A percentile compares a stretch with the other conserved stretches of the same genome.
Evolutionary conservation across 2,797 vertebrate genomes (phyloP).

Genomic region (Sebastes diaconus): DNA sequence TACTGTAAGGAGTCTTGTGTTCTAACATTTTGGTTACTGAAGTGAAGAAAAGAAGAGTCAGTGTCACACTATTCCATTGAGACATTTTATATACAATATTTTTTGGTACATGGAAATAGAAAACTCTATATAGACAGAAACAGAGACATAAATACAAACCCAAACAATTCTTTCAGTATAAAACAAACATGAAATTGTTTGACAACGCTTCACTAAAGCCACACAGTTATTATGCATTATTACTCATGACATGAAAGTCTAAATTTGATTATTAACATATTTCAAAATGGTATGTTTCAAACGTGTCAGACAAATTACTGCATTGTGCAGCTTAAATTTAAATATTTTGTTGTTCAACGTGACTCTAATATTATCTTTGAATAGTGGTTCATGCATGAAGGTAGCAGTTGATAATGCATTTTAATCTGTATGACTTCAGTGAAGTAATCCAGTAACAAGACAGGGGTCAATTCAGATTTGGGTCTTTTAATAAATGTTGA

Average conservation of each 20-base stretch:
- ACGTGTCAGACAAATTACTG: neutral
- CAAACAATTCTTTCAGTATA: slow-evolving; percentile 76
- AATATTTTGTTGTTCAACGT: neutral
- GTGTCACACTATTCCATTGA: slow-evolving; percentile 56
- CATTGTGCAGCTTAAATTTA: neutral
- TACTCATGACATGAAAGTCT: neutral
- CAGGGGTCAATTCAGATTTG: slow-evolving; percentile 57
- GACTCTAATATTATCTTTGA: neutral
- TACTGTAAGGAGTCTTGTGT: neutral
- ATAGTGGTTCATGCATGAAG: neutral
- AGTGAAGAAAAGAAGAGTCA: slow-evolving; percentile 26
- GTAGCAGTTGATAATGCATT: slow-evolving; percentile 25
- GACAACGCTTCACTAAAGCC: slow-evolving; percentile 57
- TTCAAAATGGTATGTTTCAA: slow-evolving; percentile 6
- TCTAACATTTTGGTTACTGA: neutral
- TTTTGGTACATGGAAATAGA: slow-evolving; percentile 80
- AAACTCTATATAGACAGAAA: slow-evolving; percentile 77
- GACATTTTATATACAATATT: slow-evolving; percentile 75
- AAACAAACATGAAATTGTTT: slow-evolving; percentile 71
- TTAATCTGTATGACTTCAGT: slow-evolving; percentile 51
- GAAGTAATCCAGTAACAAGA: slow-evolving; percentile 58
- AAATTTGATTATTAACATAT: neutral
- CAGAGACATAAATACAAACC: slow-evolving; percentile 82
- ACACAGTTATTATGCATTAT: slow-evolving; percentile 47
- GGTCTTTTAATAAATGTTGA: slow-evolving; percentile 18